phyloP scores from a whole-genome alignment of 2,888 invertebrate genomes.

The Apocheima hispidaria region DNA sequence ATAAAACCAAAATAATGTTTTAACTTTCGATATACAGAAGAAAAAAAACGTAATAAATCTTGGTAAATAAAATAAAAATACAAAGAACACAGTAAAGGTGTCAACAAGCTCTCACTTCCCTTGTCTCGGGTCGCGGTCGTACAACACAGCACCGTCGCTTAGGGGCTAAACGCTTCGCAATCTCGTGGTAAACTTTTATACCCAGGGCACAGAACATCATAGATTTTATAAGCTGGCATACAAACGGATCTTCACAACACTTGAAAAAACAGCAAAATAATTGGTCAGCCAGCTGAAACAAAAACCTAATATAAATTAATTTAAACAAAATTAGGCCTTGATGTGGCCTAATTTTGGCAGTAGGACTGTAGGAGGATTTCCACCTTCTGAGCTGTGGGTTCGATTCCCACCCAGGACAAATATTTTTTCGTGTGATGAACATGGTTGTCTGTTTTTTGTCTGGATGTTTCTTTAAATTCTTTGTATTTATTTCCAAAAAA shows the following conservation, averaged over 20 bases:
- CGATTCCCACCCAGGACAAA: too few relatives aligned
- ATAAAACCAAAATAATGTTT: too few relatives aligned
- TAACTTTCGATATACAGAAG: neutral
- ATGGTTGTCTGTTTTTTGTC: too few relatives aligned
- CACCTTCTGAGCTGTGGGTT: too few relatives aligned
- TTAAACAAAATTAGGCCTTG: too few relatives aligned
- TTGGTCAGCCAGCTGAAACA: constrained; percentile 15
- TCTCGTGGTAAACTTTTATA: constrained; percentile 4
- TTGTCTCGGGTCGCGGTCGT: neutral
- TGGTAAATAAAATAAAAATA: neutral
- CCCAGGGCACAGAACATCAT: constrained; percentile 3
- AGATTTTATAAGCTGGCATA: constrained; percentile 5
- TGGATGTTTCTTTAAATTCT: too few relatives aligned
- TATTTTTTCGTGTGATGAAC: too few relatives aligned
- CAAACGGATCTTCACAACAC: constrained; percentile 12
- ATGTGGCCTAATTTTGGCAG: too few relatives aligned
- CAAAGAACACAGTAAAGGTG: neutral
- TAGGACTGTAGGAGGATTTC: too few relatives aligned
- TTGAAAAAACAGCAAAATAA: constrained; percentile 1
- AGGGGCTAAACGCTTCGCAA: constrained; percentile 1
- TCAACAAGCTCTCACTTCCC: neutral
- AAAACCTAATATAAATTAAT: neutral
- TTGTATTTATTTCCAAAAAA: too few relatives aligned
- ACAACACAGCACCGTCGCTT: neutral
- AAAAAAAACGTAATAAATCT: neutral